Base-by-base conservation (phyloP, 2,797 vertebrate species). In the Tarsius wallacei region DNA sequence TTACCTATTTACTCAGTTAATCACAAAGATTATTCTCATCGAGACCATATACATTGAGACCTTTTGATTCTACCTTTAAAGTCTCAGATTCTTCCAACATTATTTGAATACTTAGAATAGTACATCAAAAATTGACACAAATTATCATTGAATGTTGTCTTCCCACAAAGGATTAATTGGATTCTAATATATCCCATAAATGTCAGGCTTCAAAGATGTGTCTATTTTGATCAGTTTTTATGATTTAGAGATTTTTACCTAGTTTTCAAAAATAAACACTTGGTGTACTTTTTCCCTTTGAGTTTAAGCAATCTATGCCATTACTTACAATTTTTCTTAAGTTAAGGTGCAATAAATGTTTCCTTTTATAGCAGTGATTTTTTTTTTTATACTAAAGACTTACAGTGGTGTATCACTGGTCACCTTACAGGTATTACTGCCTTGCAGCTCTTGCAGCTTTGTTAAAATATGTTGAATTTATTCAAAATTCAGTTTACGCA, bases 381-480 rank as follows among this genome's bases (percentile, higher is more conserved):
- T 42, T 42, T 31, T 63, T 95, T 96, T 36, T 26, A 42, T 78
- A 78, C 14, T 87, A 24, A 90, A 90, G 49, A 92, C 63, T 68
- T 78, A 90, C 16, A 82, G 0, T 93, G n/a, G 33, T 94, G 14
- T 91, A 36, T 94, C 11, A 59, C 82, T 55, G 80, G 1, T 96
- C 93, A 71, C 55, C 90, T 97, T 98, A 82, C 97, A 99, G 99
- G 98, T 99, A 99, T 98, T 99, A 99, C 98, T 99, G 99, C 97
- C 98, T 99, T 77, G 99, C 99, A 97, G 99, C 99, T 97, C 99
- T 99, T 78, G 99, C 99, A 96, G 99, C 99, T 97, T 98, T 99
- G 97, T 98, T 99, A 97, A 99, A 99, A 98, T 99, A 99, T 51
- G 98, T 99, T 88, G 99, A 99, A 98, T 99, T 99, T 98, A 99